phyloP scores from a whole-genome alignment of 2,113 vertebrate genomes.

The Sciurus niger region DNA sequence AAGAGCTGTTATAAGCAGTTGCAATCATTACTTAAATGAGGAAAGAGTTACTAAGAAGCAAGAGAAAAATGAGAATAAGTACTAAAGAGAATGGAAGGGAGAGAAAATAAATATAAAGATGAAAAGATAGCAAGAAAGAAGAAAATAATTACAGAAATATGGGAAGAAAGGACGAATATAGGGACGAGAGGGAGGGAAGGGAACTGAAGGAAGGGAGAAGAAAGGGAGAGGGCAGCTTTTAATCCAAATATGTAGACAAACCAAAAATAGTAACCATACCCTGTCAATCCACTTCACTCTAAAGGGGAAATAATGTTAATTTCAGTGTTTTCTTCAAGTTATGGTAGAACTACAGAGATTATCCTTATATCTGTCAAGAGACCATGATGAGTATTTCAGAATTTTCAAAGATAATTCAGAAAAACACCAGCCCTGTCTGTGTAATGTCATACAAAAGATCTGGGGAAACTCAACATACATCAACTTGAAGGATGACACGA shows the following conservation, averaged over 20 bases:
- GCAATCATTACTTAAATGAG: not conserved
- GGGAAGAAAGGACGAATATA: too few species aligned
- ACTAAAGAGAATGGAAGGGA: not conserved
- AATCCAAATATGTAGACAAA: not conserved
- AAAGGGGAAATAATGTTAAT: conserved; percentile 23
- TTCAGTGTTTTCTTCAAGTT: conserved; percentile 53
- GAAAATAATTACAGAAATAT: not conserved
- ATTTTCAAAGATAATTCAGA: conserved; percentile 78
- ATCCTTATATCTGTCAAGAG: conserved; percentile 59
- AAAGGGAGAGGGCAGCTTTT: not conserved
- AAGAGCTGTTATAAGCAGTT: conserved; percentile 46
- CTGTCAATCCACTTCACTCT: not conserved
- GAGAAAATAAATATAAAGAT: conserved; percentile 7
- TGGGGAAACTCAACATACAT: conserved; percentile 78
- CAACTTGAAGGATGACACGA: conserved; percentile 85
- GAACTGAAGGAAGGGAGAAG: not conserved
- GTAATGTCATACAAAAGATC: conserved; percentile 79
- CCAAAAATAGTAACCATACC: not conserved
- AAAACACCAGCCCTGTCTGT: conserved; percentile 83
- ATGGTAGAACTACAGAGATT: conserved; percentile 58
- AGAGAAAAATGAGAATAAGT: not conserved
- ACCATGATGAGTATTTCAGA: conserved; percentile 80
- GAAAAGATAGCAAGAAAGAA: not conserved
- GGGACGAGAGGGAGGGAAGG: not conserved
- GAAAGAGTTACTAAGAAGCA: conserved; percentile 25